These are phyloP conservation scores for Pseudochirops corinnae DNA, from an alignment of 2,797 vertebrate genomes.

Conservation along the genomic window DNA sequence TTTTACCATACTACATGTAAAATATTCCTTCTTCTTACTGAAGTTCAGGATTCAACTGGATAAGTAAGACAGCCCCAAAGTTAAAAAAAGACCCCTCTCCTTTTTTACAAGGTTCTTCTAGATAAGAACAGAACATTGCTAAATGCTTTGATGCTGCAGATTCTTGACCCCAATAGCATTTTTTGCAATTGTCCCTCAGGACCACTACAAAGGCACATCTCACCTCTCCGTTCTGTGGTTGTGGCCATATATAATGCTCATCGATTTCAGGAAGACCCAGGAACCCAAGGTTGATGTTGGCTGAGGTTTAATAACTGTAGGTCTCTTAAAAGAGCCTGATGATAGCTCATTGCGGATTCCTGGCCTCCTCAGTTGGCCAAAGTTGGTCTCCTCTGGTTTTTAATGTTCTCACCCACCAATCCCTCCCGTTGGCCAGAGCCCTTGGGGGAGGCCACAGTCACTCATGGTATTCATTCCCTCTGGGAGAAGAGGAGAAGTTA, in stretches of 20 bases:
- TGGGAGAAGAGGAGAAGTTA: background rate
- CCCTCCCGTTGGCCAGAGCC: background rate
- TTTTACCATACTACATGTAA: background rate
- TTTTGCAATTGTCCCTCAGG: background rate
- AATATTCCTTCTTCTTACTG: background rate
- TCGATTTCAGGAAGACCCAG: background rate
- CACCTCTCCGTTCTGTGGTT: background rate
- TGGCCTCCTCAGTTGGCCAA: background rate
- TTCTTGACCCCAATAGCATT: background rate
- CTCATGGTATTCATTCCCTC: background rate
- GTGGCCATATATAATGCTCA: background rate
- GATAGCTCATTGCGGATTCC: background rate
- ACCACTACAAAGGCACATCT: background rate
- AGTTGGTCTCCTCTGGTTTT: background rate
- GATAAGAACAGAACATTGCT: background rate
- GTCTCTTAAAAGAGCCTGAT: background rate
- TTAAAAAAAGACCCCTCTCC: background rate
- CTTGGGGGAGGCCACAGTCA: background rate
- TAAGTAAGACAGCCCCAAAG: background rate
- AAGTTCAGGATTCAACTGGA: background rate
- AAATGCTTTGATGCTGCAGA: background rate
- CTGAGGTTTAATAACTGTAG: background rate
- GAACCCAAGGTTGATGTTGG: background rate
- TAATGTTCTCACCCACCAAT: background rate
- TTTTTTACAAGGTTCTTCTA: background rate